phyloP scores from a whole-genome alignment of 2,797 vertebrate species.

The Antennarius maculatus region DNA sequence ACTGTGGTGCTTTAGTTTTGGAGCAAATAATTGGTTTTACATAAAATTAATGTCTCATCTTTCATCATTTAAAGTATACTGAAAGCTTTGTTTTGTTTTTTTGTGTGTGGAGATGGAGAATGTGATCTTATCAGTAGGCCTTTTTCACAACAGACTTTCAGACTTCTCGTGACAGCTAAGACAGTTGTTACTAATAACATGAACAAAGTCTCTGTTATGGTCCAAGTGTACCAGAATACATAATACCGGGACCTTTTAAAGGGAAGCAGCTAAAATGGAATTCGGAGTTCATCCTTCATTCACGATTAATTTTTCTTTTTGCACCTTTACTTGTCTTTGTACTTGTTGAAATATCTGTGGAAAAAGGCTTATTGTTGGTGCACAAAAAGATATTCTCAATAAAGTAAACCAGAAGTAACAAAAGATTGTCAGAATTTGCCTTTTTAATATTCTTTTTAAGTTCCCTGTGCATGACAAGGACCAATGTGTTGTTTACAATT shows the following conservation, averaged over 20 bases:
- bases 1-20: conserved; percentile 36
- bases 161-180: background rate
- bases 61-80: conserved; percentile 50
- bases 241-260: no score
- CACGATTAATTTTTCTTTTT: background rate
- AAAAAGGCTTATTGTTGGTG: no score
- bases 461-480: no score
- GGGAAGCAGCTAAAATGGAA: conserved; percentile 3
- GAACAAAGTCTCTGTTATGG: background rate
- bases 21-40: background rate
- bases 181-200: background rate
- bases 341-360: no score
- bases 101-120: conserved; percentile 4
- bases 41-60: conserved; percentile 8
- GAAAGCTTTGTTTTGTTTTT: conserved; percentile 17
- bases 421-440: no score
- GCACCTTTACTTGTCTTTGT: no score
- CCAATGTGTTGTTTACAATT: no score
- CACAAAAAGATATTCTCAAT: no score
- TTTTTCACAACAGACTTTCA: background rate
- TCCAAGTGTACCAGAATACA: background rate
- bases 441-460: no score
- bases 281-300: background rate
- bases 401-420: no score
- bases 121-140: background rate